phyloP scores from a whole-genome alignment of 2,113 vertebrate genomes.

The Hypocryptadius cinnamomeus region DNA sequence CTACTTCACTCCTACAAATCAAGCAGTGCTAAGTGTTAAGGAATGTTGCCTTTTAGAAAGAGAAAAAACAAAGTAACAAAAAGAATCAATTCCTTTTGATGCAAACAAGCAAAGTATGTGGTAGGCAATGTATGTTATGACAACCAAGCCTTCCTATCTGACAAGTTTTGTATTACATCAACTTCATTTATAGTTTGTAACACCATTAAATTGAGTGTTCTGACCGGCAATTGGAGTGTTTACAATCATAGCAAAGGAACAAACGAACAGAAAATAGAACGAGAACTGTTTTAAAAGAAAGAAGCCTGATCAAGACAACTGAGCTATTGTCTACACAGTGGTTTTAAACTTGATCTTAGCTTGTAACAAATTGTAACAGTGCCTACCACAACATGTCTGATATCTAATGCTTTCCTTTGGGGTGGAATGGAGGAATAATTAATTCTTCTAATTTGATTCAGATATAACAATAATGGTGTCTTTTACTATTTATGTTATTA shows the following conservation, averaged over 20 bases:
- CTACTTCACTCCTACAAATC: background rate
- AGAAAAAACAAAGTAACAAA: background rate
- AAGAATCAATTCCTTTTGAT: background rate
- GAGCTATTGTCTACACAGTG: background rate
- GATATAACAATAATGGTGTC: background rate
- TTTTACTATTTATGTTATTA: background rate
- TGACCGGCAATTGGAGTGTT: background rate
- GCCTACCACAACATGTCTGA: background rate
- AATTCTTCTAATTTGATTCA: background rate
- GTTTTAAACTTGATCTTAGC: conserved; percentile 34
- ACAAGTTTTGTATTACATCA: background rate
- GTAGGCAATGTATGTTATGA: background rate
- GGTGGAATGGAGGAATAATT: background rate
- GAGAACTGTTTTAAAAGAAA: background rate
- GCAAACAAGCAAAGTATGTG: background rate
- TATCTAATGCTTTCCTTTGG: background rate
- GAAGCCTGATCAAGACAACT: background rate
- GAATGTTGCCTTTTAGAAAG: background rate
- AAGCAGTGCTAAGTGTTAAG: background rate
- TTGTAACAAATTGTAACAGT: background rate
- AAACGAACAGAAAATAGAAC: conserved; percentile 8
- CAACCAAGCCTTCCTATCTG: background rate
- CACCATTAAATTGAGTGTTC: background rate
- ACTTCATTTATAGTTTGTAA: background rate
- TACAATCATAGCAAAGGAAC: background rate